A percentile compares a stretch with the other conserved stretches of the same genome.
Conservation (phyloP, 2,797 vertebrate species). For the Eulemur coronatus region DNA sequence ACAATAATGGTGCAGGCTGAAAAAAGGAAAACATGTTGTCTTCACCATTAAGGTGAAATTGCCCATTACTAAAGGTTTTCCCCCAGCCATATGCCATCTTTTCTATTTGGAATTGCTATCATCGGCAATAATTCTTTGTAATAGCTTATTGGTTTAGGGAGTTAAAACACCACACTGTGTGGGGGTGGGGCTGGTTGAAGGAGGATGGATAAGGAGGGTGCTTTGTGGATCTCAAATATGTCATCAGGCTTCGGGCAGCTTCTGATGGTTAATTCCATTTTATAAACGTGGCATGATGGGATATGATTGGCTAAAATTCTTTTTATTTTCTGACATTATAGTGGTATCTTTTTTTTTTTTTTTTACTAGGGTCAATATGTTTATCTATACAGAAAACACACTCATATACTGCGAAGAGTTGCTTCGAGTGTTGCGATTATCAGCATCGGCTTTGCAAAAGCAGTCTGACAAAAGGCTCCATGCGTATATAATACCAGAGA, state of each 20-base stretch:
- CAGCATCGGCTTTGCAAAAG: conserved; percentile 15
- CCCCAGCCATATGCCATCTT: conserved; percentile 55
- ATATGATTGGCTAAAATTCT: conserved; percentile 52
- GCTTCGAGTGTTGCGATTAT: background rate
- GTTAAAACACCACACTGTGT: conserved; percentile 46
- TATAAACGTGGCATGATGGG: background rate
- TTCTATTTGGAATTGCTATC: conserved; percentile 67
- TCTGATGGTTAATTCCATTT: conserved; percentile 53
- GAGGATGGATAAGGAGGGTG: background rate
- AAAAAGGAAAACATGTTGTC: background rate
- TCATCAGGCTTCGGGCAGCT: background rate
- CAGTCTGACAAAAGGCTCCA: conserved; percentile 9
- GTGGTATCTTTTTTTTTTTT: conserved; percentile 47
- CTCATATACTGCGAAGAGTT: background rate
- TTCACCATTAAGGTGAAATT: background rate
- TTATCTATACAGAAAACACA: conserved; percentile 57
- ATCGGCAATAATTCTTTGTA: conserved; percentile 72
- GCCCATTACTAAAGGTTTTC: conserved; percentile 29
- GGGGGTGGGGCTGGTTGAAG: background rate
- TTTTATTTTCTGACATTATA: conserved; percentile 69
- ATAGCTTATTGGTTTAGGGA: conserved; percentile 71
- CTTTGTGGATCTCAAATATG: conserved; percentile 32
- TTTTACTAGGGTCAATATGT: conserved; percentile 31
- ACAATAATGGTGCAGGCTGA: background rate
- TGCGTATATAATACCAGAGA: background rate